Evolutionary conservation across 2,113 vertebrate species (phyloP), one percentile per base, ranked within the genome.

Genomic region (Gnathonemus echidnorhynchus): DNA sequence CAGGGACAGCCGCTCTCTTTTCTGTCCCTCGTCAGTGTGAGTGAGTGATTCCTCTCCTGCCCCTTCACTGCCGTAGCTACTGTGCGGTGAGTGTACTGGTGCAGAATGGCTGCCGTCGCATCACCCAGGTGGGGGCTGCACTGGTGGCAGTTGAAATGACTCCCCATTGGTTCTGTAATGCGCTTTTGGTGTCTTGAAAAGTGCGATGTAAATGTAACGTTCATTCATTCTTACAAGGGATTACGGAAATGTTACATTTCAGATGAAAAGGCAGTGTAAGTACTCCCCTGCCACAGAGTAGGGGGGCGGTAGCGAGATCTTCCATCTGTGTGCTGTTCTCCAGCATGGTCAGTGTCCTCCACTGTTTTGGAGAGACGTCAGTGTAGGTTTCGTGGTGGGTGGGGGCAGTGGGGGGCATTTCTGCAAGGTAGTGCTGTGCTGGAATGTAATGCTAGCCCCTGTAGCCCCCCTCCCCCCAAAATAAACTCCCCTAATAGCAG

Each of bases 391-490:
- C 91, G 0, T 77, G 1, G 31, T 77, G 70, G 31, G 27, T 77
- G 35, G 31, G 15, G 74, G 21, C 2, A 0, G 39, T 6, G 15
- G 15, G 93, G 92, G 92, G 42, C 15, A 91, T 80, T 89, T 93
- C 89, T 89, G 91, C 83, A 88, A 92, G 90, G 92, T 89, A 90
- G n/a, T 91, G 92, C 93, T 90, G 90, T 91, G 93, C 90, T 42
- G 92, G 85, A 92, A 92, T 91, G 83, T 95, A 94, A 95, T 95
- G 92, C 92, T 95, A 94, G 92, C 92, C 90, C 92, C 92, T 92
- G 92, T 90, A 92, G 90, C 94, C 93, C 94, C 93, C 93, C 80
- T 24, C 92, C 91, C 91, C 86, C 84, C 93, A 90, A 94, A 94
- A 93, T 91, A 93, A 92, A 77, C 91, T 93, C 92, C 91, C 88